phyloP scores from a whole-genome alignment of 2,797 vertebrate species.

The Protosalanx chinensis region DNA sequence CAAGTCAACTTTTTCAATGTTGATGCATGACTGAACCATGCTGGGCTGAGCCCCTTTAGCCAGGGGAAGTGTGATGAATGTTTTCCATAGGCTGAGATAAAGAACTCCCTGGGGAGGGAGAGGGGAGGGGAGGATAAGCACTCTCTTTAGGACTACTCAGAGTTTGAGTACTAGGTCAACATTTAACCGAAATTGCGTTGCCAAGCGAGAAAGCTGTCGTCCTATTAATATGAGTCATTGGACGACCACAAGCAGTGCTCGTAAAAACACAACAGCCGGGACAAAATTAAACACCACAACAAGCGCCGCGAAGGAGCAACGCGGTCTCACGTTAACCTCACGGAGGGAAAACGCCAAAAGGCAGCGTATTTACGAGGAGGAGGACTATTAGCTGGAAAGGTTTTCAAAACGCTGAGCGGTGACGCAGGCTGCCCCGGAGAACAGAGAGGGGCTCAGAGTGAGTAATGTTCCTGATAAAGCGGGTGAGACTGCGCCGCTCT shows the following conservation, averaged over 20 bases:
- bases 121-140: conserved; percentile 15
- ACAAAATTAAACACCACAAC: conserved; percentile 33
- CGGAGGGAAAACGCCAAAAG: neutral
- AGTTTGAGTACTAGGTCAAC: conserved; percentile 50
- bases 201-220: conserved; percentile 42
- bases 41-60: conserved; percentile 46
- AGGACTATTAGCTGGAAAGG: conserved; percentile 11
- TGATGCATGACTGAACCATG: conserved; percentile 36
- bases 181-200: conserved; percentile 44
- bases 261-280: conserved; percentile 54
- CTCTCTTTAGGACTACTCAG: conserved; percentile 39
- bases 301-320: conserved; percentile 15
- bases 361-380: conserved; percentile 12
- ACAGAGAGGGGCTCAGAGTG: conserved; percentile 8
- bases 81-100: conserved; percentile 62
- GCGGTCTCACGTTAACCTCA: neutral
- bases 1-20: no score
- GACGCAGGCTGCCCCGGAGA: no score
- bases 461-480: conserved; percentile 21
- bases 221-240: conserved; percentile 60
- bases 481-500: conserved; percentile 4
- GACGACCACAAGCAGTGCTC: conserved; percentile 62
- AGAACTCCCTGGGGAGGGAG: conserved; percentile 37
- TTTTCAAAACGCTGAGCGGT: neutral
- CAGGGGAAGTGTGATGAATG: conserved; percentile 61